These are phyloP conservation scores for Drosophila busckii DNA, from an alignment of 1,140 invertebrate genomes.

Conservation along the genomic window DNA sequence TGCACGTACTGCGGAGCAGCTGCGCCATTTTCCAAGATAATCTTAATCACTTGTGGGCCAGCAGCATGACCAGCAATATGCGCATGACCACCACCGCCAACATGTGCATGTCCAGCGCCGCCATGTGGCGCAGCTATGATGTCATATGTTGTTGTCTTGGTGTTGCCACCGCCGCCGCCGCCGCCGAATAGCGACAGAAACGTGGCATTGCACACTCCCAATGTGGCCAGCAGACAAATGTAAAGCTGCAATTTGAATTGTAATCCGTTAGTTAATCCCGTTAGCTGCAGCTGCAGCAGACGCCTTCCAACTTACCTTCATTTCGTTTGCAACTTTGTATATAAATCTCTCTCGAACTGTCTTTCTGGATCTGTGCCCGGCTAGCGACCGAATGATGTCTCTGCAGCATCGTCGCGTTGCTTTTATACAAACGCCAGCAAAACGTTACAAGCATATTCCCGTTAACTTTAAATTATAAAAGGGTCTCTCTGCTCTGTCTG, in stretches of 20 bases:
- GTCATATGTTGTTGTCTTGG: slow-evolving; percentile 57
- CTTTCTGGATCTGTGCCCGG: slow-evolving; percentile 36
- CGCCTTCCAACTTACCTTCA: slow-evolving; percentile 58
- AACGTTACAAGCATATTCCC: slow-evolving; percentile 3
- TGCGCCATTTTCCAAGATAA: slow-evolving; percentile 56
- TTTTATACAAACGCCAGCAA: slow-evolving; percentile 56
- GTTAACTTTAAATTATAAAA: slow-evolving; percentile 36
- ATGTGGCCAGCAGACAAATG: slow-evolving; percentile 57
- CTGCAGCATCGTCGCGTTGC: slow-evolving; percentile 29
- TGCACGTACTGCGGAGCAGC: too few relatives aligned
- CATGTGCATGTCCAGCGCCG: slow-evolving; percentile 14
- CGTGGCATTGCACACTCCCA: slow-evolving; percentile 62
- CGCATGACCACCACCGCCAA: slow-evolving; percentile 19
- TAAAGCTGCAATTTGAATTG: slow-evolving; percentile 41
- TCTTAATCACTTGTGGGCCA: slow-evolving; percentile 55
- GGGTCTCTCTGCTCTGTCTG: too few relatives aligned
- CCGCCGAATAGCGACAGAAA: slow-evolving; percentile 64
- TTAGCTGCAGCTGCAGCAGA: slow-evolving; percentile 2
- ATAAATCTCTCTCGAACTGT: slow-evolving; percentile 5
- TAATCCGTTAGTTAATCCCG: slow-evolving; percentile 31
- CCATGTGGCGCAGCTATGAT: slow-evolving; percentile 52
- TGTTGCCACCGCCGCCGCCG: slow-evolving; percentile 36
- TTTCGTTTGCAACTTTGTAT: slow-evolving; percentile 18
- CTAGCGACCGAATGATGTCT: slow-evolving; percentile 62
- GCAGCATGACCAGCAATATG: slow-evolving; percentile 7